Percentiles rank a stretch among this genome's conserved stretches.
These are phyloP conservation scores for Micronycteris hirsuta DNA, from an alignment of 2,113 vertebrate species.

Conservation along the genomic window DNA sequence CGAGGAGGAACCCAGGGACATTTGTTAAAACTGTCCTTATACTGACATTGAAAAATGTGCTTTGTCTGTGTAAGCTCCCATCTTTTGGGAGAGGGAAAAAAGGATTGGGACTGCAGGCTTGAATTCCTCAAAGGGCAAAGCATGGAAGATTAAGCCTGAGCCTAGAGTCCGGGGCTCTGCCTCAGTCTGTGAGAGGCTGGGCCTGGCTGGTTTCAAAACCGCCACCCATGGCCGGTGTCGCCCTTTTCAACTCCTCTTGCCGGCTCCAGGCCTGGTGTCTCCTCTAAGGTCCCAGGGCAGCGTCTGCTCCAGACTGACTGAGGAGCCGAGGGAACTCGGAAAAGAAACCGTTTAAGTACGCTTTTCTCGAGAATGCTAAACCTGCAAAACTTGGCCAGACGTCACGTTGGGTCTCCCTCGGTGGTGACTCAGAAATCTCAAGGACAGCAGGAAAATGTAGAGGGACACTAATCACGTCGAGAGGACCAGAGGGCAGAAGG, in stretches of 20 bases:
- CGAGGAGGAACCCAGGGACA: neutral
- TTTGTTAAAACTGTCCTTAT: neutral
- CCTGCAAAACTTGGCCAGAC: slow-evolving; percentile 62
- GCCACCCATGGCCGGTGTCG: slow-evolving; percentile 10
- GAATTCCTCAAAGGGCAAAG: neutral
- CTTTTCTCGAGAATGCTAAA: slow-evolving; percentile 62
- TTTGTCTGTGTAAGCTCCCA: neutral
- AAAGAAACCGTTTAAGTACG: slow-evolving; percentile 68
- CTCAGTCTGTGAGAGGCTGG: neutral
- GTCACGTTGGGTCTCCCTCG: slow-evolving; percentile 13
- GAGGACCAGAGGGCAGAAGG: neutral
- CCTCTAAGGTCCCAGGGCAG: slow-evolving; percentile 28
- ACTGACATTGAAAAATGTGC: neutral
- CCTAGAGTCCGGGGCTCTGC: neutral
- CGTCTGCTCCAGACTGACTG: slow-evolving; percentile 63
- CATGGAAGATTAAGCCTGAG: neutral
- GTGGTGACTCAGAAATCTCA: slow-evolving; percentile 58
- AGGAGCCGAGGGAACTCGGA: slow-evolving; percentile 49
- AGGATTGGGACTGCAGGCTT: neutral
- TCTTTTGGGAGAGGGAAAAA: slow-evolving; percentile 3
- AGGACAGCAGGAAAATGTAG: slow-evolving; percentile 39
- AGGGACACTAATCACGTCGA: neutral
- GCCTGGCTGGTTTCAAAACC: neutral
- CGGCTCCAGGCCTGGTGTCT: slow-evolving; percentile 36
- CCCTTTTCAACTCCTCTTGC: slow-evolving; percentile 50